A percentile compares a stretch with the other conserved stretches of the same genome.
Conservation (phyloP, 1,140 invertebrate species). For the Rhopalosiphum padi region DNA sequence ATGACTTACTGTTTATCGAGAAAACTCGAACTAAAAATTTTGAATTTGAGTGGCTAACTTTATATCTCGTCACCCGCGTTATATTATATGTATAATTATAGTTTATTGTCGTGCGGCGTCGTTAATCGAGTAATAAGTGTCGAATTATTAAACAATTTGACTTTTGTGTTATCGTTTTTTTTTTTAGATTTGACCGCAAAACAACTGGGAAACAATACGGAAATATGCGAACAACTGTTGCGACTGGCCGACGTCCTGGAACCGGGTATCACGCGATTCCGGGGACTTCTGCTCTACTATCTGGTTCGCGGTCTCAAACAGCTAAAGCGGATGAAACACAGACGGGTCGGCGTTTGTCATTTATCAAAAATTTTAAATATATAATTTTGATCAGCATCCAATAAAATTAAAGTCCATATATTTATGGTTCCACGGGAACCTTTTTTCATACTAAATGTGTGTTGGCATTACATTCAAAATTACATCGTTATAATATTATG, state of each 20-base stretch:
- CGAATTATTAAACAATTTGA: neutral
- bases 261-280: constrained; percentile 70
- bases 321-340: neutral
- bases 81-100: neutral
- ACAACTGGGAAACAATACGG: constrained; percentile 69
- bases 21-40: too few relatives aligned
- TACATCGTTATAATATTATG: too few relatives aligned
- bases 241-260: constrained; percentile 70
- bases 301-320: constrained; percentile 68
- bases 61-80: neutral
- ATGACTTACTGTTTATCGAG: too few relatives aligned
- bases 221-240: constrained; percentile 72
- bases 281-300: constrained; percentile 72
- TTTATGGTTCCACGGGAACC: neutral
- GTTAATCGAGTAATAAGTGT: neutral
- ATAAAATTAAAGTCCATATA: too few relatives aligned
- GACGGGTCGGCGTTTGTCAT: neutral
- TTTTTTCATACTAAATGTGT: too few relatives aligned
- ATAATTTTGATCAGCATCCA: neutral
- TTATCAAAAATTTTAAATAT: neutral
- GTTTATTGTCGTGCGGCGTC: neutral
- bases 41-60: too few relatives aligned
- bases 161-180: neutral
- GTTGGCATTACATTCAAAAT: too few relatives aligned
- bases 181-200: constrained; percentile 69